Evolutionary conservation across 1,140 invertebrate genomes (phyloP), one percentile per base, ranked within the genome.

Genomic region (Drosophila carrolli): DNA sequence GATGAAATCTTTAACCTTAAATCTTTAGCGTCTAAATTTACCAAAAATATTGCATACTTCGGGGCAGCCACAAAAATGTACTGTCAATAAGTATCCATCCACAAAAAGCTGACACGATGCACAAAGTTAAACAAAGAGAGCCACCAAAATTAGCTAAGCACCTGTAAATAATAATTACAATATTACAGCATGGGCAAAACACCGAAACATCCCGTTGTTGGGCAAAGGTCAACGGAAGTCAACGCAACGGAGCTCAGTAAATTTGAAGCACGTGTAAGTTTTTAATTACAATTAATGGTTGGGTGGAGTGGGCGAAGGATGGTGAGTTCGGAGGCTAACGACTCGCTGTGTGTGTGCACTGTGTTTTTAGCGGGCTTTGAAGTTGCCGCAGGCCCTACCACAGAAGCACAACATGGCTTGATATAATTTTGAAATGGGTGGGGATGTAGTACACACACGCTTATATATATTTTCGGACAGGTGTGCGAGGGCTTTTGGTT

Each of bases 191-290:
- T 70, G 70, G 71, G 71, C 27, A 59, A 53, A 59, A 57, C 43
- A 56, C 35, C 40, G 8, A 44, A 70, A 70, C 54, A 53, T 50
- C 23, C 37, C 13, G 27, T 38, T 29, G 50, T 43, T 23, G 43
- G 53, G 58, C 41, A 60, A 65, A 78, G 78, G 70, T 85, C 75
- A 77, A 29, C 62, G 73, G 44, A 77, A 44, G 73, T 57, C 73
- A 74, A 37, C 57, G 68, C 51, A 56, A 32, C 38, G 23, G 27
- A 44, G 63, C 57, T 78, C 54, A 62, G 53, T 78, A 50, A 53
- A 81, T 78, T 80, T 81, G 53, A 29, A 78, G 82, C 82, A 85
- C 82, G 78, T 86, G 82, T 82, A 86, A 82, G 82, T 85, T 85
- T 81, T 86, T 85, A 85, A 85, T 85, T 85, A 85, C 78, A 86